These are phyloP conservation scores for Drosophila nigrodunni DNA, from an alignment of 1,140 invertebrate species.

Conservation along the genomic window DNA sequence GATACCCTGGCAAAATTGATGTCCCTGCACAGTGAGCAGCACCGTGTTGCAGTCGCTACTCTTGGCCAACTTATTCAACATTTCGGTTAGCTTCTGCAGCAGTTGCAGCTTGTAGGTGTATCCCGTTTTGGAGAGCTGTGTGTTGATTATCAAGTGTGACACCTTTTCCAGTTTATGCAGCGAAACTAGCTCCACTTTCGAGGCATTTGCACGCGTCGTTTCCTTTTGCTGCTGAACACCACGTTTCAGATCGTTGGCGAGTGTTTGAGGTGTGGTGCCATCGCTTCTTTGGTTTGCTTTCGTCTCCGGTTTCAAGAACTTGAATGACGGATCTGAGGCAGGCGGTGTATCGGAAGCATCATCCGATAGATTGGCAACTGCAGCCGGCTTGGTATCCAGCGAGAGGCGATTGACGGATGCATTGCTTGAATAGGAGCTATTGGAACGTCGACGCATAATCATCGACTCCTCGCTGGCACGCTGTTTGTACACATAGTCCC, in stretches of 20 bases:
- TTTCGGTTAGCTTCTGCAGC: slow-evolving; percentile 88
- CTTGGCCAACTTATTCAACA: slow-evolving; percentile 86
- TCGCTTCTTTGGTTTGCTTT: slow-evolving; percentile 74
- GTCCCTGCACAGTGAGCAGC: slow-evolving; percentile 87
- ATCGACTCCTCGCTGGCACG: slow-evolving; percentile 89
- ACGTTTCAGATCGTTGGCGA: slow-evolving; percentile 69
- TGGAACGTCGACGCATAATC: slow-evolving; percentile 92
- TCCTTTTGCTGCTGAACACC: slow-evolving; percentile 29
- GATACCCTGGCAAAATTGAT: slow-evolving; percentile 89
- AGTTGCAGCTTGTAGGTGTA: slow-evolving; percentile 88
- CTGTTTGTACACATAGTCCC: slow-evolving; percentile 86
- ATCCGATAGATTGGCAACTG: slow-evolving; percentile 44
- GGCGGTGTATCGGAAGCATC: slow-evolving; percentile 51
- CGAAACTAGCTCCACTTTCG: slow-evolving; percentile 84
- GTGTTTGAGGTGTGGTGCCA: slow-evolving; percentile 46
- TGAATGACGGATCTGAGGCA: slow-evolving; percentile 59
- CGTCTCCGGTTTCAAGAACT: slow-evolving; percentile 72
- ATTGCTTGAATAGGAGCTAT: slow-evolving; percentile 92
- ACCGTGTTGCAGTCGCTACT: slow-evolving; percentile 88
- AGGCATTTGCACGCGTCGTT: not conserved
- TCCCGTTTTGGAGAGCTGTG: slow-evolving; percentile 86
- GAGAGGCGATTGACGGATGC: slow-evolving; percentile 85
- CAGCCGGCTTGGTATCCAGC: slow-evolving; percentile 60
- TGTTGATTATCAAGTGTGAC: slow-evolving; percentile 88
- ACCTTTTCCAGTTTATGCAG: slow-evolving; percentile 88